Evolutionary conservation across 2,113 vertebrate genomes (phyloP), one percentile per base, ranked within the genome.

Genomic region (Sialia sialis): DNA sequence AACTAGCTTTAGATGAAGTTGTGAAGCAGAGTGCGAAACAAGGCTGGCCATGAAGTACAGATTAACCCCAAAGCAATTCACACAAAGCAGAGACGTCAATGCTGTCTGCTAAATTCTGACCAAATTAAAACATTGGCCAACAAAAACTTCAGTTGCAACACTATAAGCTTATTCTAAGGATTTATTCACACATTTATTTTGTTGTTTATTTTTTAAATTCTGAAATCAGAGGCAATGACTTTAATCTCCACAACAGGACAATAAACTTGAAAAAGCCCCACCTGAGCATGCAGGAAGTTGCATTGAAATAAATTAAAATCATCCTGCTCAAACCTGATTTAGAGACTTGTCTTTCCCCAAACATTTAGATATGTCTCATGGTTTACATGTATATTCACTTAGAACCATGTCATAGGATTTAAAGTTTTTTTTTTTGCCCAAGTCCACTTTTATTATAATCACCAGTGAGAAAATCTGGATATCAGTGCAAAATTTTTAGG

Each of bases 341-440:
- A 23, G 34, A 62, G 25, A 22, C 0, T 16, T 36, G 11, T 5
- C 27, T 21, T 64, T 60, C 19, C 22, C 4, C 17, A 19, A 34
- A 4, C 7, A n/a, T 73, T 64, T 29, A n/a, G 49, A 49, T 10
- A 2, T 59, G 70, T 63, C 38, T 75, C 10, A 34, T 8, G 38
- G 5, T 66, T 78, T n/a, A 26, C 7, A 17, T 23, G 9, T 16
- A 32, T n/a, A n/a, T n/a, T n/a, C n/a, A 56, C 10, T 13, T 62
- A 10, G 72, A 86, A 44, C 4, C 1, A 0, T 14, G 13, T 16
- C 20, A 62, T 6, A 27, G 16, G 9, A 63, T 34, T 55, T 46
- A 73, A 58, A 20, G 3, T 15, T 11, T 36, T 13, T 5, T 39
- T 13, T 48, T 38, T 41, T 44, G 1, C 21, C 1, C 0, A 41